These are phyloP conservation scores for Epirrita christyi DNA, from an alignment of 2,888 invertebrate species.

Conservation along the genomic window DNA sequence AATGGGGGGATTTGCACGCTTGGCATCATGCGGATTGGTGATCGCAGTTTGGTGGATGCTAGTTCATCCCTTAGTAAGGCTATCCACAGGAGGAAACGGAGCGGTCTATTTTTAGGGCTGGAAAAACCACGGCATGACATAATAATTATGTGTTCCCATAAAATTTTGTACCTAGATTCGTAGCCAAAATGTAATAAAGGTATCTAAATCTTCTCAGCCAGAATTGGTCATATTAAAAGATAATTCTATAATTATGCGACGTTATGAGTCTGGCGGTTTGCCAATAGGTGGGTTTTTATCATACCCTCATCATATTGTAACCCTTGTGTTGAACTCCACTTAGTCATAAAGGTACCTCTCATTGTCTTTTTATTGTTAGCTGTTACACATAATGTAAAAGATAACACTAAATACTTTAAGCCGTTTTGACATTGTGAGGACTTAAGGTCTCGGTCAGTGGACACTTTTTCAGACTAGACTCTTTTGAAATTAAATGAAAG, in stretches of 20 bases:
- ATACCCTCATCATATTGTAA: conserved; percentile 21
- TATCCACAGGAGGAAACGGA: too few relatives aligned
- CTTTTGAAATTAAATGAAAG: too few relatives aligned
- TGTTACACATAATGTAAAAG: conserved; percentile 18
- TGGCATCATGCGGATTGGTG: too few relatives aligned
- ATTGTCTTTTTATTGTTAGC: conserved; percentile 25
- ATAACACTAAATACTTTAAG: conserved; percentile 19
- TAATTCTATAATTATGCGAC: conserved; percentile 33
- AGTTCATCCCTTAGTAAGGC: too few relatives aligned
- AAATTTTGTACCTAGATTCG: too few relatives aligned
- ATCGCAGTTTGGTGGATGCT: too few relatives aligned
- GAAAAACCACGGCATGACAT: too few relatives aligned
- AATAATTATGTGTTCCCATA: too few relatives aligned
- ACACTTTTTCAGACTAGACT: too few relatives aligned
- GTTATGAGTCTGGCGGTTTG: conserved; percentile 25
- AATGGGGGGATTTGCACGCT: too few relatives aligned
- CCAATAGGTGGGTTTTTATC: conserved; percentile 24
- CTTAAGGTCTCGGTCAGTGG: background rate
- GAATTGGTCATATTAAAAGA: conserved; percentile 17
- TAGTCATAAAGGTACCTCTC: conserved; percentile 3
- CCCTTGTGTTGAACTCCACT: conserved; percentile 14
- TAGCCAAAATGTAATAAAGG: too few relatives aligned
- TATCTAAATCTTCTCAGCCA: background rate
- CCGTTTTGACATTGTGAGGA: conserved; percentile 4
- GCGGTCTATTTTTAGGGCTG: too few relatives aligned